phyloP scores from a whole-genome alignment of 2,113 vertebrate genomes.

The Scomber japonicus region DNA sequence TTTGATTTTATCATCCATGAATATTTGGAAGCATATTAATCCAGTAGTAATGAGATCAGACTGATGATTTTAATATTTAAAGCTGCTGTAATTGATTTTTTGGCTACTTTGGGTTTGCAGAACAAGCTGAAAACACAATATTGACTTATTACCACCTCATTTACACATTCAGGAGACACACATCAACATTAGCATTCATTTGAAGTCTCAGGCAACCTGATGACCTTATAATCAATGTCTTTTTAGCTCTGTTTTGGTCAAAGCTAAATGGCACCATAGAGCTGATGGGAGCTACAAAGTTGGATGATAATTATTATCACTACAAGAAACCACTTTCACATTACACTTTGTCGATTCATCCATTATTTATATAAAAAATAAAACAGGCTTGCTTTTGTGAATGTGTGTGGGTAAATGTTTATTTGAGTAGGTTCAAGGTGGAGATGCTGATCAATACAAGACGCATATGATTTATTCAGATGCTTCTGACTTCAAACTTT shows the following conservation, averaged over 20 bases:
- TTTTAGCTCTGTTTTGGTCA: too few species aligned
- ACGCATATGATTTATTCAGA: slow-evolving; percentile 12
- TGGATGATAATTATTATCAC: too few species aligned
- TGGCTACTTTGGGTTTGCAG: neutral
- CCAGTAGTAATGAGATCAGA: neutral
- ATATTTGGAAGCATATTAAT: neutral
- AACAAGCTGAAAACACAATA: neutral
- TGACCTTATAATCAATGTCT: too few species aligned
- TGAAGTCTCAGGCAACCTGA: neutral
- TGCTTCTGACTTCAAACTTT: neutral
- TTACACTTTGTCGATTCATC: too few species aligned
- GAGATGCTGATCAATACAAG: slow-evolving; percentile 32
- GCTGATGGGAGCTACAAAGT: too few species aligned
- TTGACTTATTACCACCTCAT: neutral
- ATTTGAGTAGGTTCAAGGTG: slow-evolving; percentile 22
- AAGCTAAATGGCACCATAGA: too few species aligned
- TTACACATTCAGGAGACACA: neutral
- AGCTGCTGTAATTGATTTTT: neutral
- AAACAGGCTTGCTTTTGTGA: neutral
- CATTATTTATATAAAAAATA: too few species aligned
- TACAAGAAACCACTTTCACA: too few species aligned
- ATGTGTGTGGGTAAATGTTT: slow-evolving; percentile 2
- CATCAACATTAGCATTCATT: neutral
- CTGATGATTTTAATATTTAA: neutral
- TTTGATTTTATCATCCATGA: neutral